A percentile compares a stretch with the other conserved stretches of the same genome.
phyloP scores from a whole-genome alignment of 2,797 vertebrate genomes.

The Hemibagrus guttatus region DNA sequence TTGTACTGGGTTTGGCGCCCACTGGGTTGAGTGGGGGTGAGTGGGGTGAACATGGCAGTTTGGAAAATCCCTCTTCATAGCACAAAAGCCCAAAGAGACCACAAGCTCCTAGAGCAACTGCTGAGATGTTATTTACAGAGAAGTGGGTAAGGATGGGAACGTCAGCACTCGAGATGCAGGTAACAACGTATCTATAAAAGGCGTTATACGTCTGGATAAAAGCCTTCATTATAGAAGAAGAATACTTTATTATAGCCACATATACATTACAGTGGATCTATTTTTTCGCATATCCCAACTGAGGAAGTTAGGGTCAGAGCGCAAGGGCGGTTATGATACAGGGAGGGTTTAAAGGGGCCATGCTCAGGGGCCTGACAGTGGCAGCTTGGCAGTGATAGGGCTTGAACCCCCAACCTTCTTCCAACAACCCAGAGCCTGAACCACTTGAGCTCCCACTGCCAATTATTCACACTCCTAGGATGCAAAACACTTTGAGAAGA shows the following conservation, averaged over 20 bases:
- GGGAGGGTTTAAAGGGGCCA: no score
- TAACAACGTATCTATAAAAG: not conserved
- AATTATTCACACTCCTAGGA: no score
- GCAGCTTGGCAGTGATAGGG: no score
- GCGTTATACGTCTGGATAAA: not conserved
- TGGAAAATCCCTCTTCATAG: not conserved
- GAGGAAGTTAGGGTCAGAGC: no score
- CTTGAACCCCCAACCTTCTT: no score
- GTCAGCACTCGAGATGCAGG: not conserved
- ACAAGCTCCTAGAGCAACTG: not conserved
- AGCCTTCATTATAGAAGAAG: not conserved
- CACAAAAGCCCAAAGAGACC: not conserved
- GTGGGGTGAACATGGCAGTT: not conserved
- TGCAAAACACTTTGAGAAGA: not conserved
- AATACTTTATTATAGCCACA: no score
- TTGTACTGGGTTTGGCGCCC: not conserved
- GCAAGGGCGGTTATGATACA: no score
- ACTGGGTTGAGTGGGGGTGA: not conserved
- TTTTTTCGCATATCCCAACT: no score
- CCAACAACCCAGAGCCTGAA: no score
- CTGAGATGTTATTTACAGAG: not conserved
- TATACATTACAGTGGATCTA: no score
- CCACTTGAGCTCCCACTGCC: no score
- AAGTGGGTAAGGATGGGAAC: not conserved
- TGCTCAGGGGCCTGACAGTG: no score